Percentiles rank a stretch among this genome's conserved stretches.
Conservation (phyloP, 2,888 invertebrate genomes). For the Heliconius erato region DNA sequence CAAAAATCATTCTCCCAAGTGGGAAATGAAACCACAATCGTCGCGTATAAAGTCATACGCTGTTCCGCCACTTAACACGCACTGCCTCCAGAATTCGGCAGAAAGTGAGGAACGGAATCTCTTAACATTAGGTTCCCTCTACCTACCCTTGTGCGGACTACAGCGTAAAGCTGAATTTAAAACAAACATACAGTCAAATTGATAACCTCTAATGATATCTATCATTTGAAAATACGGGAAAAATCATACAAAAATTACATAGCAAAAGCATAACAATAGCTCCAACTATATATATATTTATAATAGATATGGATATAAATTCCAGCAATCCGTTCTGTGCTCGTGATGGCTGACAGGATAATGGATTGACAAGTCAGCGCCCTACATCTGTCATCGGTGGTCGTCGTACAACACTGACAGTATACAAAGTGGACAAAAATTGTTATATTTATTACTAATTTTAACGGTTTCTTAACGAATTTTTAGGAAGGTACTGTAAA, state of each 20-base stretch:
- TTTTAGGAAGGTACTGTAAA: background rate
- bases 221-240: background rate
- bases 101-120: too few relatives aligned
- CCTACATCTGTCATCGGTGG: constrained; percentile 41
- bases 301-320: constrained; percentile 16
- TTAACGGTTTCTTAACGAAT: background rate
- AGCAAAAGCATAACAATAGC: constrained; percentile 14
- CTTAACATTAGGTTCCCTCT: too few relatives aligned
- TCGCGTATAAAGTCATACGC: too few relatives aligned
- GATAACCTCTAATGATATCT: too few relatives aligned
- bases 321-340: constrained; percentile 37
- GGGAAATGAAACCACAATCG: too few relatives aligned
- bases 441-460: constrained; percentile 14
- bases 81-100: too few relatives aligned
- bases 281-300: constrained; percentile 15
- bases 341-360: constrained; percentile 34
- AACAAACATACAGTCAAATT: background rate
- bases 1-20: too few relatives aligned
- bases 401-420: constrained; percentile 16
- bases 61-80: too few relatives aligned
- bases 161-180: too few relatives aligned
- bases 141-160: too few relatives aligned
- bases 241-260: background rate
- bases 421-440: constrained; percentile 28
- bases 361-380: constrained; percentile 42